Conservation (phyloP, 1,140 invertebrate species). For the Aplysia californica region DNA sequence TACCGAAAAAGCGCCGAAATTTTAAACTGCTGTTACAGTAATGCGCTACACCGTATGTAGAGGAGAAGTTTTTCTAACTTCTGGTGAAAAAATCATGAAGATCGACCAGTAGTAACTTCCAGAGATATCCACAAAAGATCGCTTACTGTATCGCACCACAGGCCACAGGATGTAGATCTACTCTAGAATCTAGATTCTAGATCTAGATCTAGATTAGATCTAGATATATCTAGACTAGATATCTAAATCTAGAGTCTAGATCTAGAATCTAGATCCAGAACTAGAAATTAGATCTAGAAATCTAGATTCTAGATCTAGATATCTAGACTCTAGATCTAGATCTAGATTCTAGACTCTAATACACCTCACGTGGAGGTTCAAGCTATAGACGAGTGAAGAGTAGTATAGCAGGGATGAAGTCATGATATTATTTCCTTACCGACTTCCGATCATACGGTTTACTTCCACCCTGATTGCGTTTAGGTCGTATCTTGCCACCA, state of each 20-base stretch:
- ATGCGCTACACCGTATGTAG: no score
- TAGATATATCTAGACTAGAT: background rate
- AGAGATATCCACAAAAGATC: no score
- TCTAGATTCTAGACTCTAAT: no score
- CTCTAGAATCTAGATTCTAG: background rate
- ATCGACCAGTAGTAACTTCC: background rate
- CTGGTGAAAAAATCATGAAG: background rate
- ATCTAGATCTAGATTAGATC: background rate
- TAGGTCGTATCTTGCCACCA: constrained; percentile 13
- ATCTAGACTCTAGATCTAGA: no score
- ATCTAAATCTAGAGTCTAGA: background rate
- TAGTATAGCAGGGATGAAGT: no score
- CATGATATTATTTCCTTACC: constrained; percentile 6
- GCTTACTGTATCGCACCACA: background rate
- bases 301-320: background rate
- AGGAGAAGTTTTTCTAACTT: no score
- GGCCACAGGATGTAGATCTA: no score
- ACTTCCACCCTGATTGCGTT: background rate
- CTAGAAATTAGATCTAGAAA: background rate
- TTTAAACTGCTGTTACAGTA: no score
- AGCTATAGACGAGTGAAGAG: no score
- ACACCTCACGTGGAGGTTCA: no score
- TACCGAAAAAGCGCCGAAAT: no score
- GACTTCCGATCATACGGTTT: constrained; percentile 14
- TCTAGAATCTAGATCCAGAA: background rate